Base-by-base conservation (phyloP, 2,797 vertebrate genomes). In the Sebastes variabilis region DNA sequence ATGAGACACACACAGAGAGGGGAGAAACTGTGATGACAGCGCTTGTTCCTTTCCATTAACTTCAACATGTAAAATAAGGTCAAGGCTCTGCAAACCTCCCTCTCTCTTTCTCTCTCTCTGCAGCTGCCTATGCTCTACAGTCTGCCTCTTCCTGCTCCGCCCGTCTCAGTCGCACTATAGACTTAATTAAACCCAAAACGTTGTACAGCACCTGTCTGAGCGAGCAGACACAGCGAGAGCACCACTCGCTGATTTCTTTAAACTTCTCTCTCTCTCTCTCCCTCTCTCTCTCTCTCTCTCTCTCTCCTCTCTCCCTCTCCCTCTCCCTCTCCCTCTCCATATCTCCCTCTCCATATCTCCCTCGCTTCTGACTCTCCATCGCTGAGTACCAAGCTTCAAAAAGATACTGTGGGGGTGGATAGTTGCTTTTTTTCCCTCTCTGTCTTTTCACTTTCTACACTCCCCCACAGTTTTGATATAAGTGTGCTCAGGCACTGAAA, bases 11-110 rank as follows among this genome's bases (percentile, higher is more conserved):
- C 62, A 24, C 55, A 77, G 22, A 85, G 78, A 69, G 76, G 79
- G 38, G 56, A 85, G 83, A 82, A 81, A 82, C 89, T 79, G 72
- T 77, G 79, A 89, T 91, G 92, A 90, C 92, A 93, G 88, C 46
- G 72, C 91, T 87, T 94, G 93, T 92, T 94, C 91, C 89, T 92
- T 94, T 84, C 82, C 84, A 93, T 95, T 94, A 94, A 89, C 90
- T 91, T 94, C 93, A 94, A 92, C 84, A 81, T 92, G 88, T 90
- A 87, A 92, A 95, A 95, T 93, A 94, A 95, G 93, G 93, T 94
- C 94, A 94, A 70, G 81, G 83, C 87, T 93, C 73, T 22, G 81
- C 66, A 84, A 88, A 83, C 61, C 68, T 86, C 73, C 18, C 84
- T 83, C 83, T 81, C 59, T 38, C 75, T 62, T 78, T 54, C 66